A percentile compares a stretch with the other conserved stretches of the same genome.
Evolutionary conservation across 2,797 vertebrate genomes (phyloP).

Genomic region (Melanogrammus aeglefinus): DNA sequence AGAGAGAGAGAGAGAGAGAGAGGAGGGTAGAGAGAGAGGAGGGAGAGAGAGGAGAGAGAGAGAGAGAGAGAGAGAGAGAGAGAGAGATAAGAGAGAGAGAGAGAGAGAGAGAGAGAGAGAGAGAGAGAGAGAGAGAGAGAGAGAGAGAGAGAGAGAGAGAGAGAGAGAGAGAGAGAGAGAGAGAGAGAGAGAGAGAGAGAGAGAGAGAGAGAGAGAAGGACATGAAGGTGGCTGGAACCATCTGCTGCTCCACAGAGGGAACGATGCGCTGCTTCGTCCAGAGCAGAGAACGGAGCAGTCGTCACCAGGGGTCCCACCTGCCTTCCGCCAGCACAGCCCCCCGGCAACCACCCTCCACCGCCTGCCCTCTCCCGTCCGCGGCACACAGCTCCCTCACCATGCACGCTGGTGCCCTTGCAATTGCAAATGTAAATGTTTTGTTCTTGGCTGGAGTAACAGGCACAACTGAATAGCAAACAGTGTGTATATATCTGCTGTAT

Average conservation of each 20-base stretch:
- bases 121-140: background rate
- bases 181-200: background rate
- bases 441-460: background rate
- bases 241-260: background rate
- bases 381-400: background rate
- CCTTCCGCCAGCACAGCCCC: background rate
- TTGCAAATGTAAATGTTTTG: background rate
- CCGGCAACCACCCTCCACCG: background rate
- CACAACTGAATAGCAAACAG: background rate
- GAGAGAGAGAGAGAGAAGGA: background rate
- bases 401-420: background rate
- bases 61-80: background rate
- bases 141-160: background rate
- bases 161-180: background rate
- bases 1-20: background rate
- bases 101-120: background rate
- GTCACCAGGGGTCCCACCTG: background rate
- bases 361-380: background rate
- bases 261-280: background rate
- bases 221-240: background rate
- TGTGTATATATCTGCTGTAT: background rate
- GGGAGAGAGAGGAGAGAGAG: background rate
- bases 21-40: background rate
- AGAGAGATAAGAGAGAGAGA: background rate
- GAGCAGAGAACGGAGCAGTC: background rate